Conservation (phyloP, 2,113 vertebrate species). For the Passer domesticus region DNA sequence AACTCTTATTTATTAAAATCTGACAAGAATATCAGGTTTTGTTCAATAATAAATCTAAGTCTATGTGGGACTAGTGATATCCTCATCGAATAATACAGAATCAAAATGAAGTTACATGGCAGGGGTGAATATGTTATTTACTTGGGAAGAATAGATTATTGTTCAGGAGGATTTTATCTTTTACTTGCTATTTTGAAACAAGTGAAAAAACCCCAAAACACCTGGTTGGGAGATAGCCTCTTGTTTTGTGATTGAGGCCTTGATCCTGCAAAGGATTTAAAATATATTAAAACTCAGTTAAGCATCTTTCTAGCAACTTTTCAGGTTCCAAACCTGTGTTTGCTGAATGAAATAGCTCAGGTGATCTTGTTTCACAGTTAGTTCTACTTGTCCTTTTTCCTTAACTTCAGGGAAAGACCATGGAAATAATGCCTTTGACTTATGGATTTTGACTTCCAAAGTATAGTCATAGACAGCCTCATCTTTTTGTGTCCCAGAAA, state of each 20-base stretch:
- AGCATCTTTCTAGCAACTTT: not conserved
- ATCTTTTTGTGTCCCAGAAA: not conserved
- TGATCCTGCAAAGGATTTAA: not conserved
- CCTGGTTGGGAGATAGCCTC: not conserved
- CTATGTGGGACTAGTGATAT: not conserved
- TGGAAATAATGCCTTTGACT: not conserved
- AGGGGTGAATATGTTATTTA: conserved; percentile 26
- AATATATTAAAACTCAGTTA: not conserved
- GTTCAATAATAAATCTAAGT: conserved; percentile 50
- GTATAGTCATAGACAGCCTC: not conserved
- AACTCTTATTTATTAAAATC: conserved; percentile 64
- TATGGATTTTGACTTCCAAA: not conserved
- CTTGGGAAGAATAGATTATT: conserved; percentile 37
- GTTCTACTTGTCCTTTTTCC: not conserved
- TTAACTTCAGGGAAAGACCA: not conserved
- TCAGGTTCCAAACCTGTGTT: not conserved
- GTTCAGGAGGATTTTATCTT: conserved; percentile 44
- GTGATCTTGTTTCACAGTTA: not conserved
- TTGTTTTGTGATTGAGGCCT: not conserved
- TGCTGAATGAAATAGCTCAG: not conserved
- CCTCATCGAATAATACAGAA: conserved; percentile 20
- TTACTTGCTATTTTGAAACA: not conserved
- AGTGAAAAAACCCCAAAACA: not conserved
- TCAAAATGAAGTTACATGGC: conserved; percentile 40
- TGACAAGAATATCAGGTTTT: conserved; percentile 51